Conservation (phyloP, 2,888 invertebrate genomes). For the Yponomeuta sedellus region DNA sequence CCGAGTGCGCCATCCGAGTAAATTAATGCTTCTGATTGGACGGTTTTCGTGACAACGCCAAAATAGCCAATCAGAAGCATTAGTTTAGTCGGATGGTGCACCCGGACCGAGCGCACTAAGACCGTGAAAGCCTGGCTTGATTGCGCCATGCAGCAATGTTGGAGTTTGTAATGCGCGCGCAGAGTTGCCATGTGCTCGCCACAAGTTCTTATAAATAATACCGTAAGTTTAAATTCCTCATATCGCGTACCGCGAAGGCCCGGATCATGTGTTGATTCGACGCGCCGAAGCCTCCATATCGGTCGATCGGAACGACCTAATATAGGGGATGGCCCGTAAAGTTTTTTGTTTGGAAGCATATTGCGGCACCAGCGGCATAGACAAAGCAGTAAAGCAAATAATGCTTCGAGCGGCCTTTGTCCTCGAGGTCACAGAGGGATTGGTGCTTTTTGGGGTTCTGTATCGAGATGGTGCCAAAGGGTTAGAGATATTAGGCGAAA, state of each 20-base stretch:
- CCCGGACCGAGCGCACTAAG: too few species aligned
- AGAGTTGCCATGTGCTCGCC: too few species aligned
- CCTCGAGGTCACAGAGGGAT: constrained; percentile 21
- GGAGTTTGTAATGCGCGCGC: too few species aligned
- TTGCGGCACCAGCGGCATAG: background rate
- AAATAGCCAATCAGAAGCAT: too few species aligned
- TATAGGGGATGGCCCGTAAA: constrained; percentile 8
- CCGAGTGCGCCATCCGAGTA: too few species aligned
- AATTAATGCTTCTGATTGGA: too few species aligned
- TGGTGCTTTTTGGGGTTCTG: constrained; percentile 27
- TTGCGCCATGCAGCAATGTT: too few species aligned
- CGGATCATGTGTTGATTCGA: background rate
- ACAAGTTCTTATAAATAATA: too few species aligned
- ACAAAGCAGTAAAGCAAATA: constrained; percentile 7
- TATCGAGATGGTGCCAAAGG: background rate
- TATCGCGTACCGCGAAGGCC: background rate
- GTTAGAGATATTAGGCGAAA: too few species aligned
- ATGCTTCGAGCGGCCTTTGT: background rate
- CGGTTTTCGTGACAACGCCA: too few species aligned
- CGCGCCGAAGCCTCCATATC: background rate
- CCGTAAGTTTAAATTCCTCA: background rate
- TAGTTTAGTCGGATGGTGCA: too few species aligned
- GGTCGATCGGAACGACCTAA: constrained; percentile 7
- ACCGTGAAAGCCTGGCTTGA: too few species aligned
- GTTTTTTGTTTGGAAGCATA: constrained; percentile 6